These are phyloP conservation scores for Crenuchus spilurus DNA, from an alignment of 2,797 vertebrate species.

Conservation along the genomic window DNA sequence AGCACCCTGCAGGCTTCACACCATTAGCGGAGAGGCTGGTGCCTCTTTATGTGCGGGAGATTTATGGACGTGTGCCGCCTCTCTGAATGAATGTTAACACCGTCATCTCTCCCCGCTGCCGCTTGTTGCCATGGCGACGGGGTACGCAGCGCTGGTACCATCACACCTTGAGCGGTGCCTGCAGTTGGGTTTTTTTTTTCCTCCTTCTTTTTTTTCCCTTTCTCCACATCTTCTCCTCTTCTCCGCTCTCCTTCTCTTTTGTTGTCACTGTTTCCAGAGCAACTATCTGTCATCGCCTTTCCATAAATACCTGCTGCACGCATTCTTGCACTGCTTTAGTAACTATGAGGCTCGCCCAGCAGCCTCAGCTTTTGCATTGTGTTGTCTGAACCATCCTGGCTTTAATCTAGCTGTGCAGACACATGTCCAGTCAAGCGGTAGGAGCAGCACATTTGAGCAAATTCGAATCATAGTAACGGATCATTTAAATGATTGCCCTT, in stretches of 20 bases:
- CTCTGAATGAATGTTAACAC: constrained; percentile 79
- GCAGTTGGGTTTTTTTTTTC: constrained; percentile 69
- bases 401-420: constrained; percentile 33
- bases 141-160: constrained; percentile 83
- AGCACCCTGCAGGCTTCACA: constrained; percentile 70
- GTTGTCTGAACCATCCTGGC: constrained; percentile 29
- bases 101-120: constrained; percentile 78
- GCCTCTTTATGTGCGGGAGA: constrained; percentile 83
- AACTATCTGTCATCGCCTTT: constrained; percentile 73
- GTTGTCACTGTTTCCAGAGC: constrained; percentile 83
- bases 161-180: constrained; percentile 81
- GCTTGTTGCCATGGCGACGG: constrained; percentile 84
- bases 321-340: constrained; percentile 50
- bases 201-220: constrained; percentile 62
- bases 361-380: constrained; percentile 51
- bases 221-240: constrained; percentile 71
- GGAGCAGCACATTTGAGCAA: neutral
- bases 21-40: constrained; percentile 73
- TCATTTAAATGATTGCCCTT: neutral
- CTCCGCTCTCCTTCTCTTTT: constrained; percentile 65
- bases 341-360: constrained; percentile 36
- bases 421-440: neutral
- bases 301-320: constrained; percentile 62
- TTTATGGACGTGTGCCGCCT: constrained; percentile 83
- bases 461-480: too few species aligned